Evolutionary conservation across 2,888 invertebrate genomes (phyloP).

Genomic region (Acleris laterana): DNA sequence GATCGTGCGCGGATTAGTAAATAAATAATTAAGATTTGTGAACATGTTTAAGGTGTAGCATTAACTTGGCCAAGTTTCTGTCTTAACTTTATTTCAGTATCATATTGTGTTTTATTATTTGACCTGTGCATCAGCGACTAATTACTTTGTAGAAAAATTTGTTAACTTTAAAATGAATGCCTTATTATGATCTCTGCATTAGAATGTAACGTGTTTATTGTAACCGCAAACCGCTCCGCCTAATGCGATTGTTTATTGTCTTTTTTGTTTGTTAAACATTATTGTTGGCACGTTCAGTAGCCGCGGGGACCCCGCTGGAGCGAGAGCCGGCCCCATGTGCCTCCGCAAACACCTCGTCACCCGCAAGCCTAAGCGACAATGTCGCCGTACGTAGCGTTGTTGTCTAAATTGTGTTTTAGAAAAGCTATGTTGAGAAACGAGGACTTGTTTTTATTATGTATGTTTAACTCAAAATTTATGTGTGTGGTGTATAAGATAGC

Average conservation of each 20-base stretch:
- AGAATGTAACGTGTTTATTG: too few relatives aligned
- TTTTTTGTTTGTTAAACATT: conserved; percentile 8
- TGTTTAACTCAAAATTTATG: conserved; percentile 29
- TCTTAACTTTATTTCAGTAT: too few relatives aligned
- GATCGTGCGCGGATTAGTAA: too few relatives aligned
- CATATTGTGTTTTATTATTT: too few relatives aligned
- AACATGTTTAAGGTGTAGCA: too few relatives aligned
- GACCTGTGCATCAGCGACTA: too few relatives aligned
- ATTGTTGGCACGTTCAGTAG: conserved; percentile 2
- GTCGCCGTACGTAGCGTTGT: conserved; percentile 47
- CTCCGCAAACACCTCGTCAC: not conserved
- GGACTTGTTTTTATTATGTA: conserved; percentile 41
- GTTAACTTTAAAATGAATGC: too few relatives aligned
- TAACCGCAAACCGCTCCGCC: not conserved
- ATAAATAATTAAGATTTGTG: too few relatives aligned
- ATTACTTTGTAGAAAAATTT: too few relatives aligned
- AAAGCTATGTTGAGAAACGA: conserved; percentile 41
- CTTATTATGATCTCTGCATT: too few relatives aligned
- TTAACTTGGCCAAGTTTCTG: too few relatives aligned
- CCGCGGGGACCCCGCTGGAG: not conserved
- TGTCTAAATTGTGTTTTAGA: conserved; percentile 46
- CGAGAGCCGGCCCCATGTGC: not conserved
- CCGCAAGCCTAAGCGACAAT: conserved; percentile 40
- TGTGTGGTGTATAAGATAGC: too few relatives aligned
- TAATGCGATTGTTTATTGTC: conserved; percentile 13